Conservation (phyloP, 64 coral and sea anemone species). For the Montipora capricornis region DNA sequence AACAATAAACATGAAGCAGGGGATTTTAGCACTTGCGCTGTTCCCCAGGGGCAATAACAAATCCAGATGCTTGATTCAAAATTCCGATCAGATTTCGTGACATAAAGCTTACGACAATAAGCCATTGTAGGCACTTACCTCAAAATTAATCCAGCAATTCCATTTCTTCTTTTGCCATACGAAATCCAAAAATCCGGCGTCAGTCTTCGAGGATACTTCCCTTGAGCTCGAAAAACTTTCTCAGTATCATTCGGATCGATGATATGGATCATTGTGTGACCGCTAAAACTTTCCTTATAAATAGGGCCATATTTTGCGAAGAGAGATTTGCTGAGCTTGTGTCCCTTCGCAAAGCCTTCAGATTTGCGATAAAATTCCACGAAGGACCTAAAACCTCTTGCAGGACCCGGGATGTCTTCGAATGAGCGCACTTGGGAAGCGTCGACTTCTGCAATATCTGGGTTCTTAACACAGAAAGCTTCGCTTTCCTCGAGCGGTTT, state of each 20-base stretch:
- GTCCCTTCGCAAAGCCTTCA: slow-evolving; percentile 32
- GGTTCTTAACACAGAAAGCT: too few species aligned
- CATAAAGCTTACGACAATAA: too few species aligned
- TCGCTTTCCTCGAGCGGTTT: too few species aligned
- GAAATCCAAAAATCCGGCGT: neutral
- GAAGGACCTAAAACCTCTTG: neutral
- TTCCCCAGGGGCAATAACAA: too few species aligned
- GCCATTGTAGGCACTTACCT: neutral
- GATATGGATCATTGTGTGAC: neutral
- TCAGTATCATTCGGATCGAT: slow-evolving; percentile 17
- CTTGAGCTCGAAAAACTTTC: slow-evolving; percentile 44
- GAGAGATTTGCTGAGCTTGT: neutral
- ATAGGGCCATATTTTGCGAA: slow-evolving; percentile 59
- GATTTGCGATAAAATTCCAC: neutral
- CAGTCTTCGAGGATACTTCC: slow-evolving; percentile 28
- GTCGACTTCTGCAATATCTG: too few species aligned
- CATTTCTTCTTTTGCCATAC: neutral
- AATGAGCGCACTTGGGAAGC: slow-evolving; percentile 1
- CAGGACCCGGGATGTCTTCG: slow-evolving; percentile 50
- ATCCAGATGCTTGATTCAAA: too few species aligned
- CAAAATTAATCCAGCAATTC: neutral
- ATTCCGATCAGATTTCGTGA: too few species aligned
- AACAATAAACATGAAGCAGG: too few species aligned
- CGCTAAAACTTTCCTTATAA: slow-evolving; percentile 4
- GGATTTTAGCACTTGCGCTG: too few species aligned